Evolutionary conservation across 1,140 invertebrate genomes (phyloP), one percentile per base, ranked within the genome.

Genomic region (Scylla paramamosain): DNA sequence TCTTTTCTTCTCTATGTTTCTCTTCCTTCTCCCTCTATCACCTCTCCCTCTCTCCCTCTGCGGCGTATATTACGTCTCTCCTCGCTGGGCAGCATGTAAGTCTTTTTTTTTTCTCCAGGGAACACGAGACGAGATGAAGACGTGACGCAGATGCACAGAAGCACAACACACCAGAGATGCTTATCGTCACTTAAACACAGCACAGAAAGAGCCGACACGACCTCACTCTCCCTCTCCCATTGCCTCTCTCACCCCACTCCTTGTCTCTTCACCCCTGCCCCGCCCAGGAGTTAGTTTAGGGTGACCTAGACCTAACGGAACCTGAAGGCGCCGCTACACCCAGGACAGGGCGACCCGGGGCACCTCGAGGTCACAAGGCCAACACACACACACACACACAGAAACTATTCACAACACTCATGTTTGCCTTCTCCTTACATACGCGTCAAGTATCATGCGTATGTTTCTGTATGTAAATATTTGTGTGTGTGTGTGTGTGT

Each of bases 121-220:
- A 77, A 77, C 67, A n/a, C 67, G 67, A n/a, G 67, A n/a, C 67
- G 67, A n/a, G 67, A 77, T 77, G n/a, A 77, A 77, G 20, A 77
- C 67, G n/a, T 77, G 67, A 25, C 20, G 67, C 67, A n/a, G 67
- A 77, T 77, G 25, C 67, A 77, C 25, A 77, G 67, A 77, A 77
- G 67, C 67, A 25, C 67, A 7, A n/a, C 67, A 77, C 6, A n/a
- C 67, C 67, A 77, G 1, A 77, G 67, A 77, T 77, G 25, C 67
- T 77, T n/a, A 77, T 77, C 67, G 67, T n/a, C 67, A 12, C 67
- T 77, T 77, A n/a, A 77, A 77, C 67, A 77, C 67, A 20, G 20
- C 67, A 77, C 67, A 77, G 12, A 59, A 59, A 77, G 12, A 77
- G 67, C 67, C 67, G 67, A 12, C 67, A 16, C 67, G 67, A 25